phyloP scores from a whole-genome alignment of 2,797 vertebrate genomes.

The Gymnothorax javanicus region DNA sequence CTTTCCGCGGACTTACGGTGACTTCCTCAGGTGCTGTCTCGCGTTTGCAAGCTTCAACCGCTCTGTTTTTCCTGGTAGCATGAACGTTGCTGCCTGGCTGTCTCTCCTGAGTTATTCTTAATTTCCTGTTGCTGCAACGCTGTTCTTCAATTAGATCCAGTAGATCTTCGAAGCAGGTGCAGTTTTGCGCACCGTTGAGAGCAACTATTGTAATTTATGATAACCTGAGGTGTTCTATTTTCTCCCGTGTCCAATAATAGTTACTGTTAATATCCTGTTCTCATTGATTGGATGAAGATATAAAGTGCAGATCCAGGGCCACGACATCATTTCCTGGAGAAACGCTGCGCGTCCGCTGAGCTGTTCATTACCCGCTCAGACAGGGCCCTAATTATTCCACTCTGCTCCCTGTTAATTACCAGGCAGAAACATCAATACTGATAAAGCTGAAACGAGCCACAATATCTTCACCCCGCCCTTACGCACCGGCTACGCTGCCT shows the following conservation, averaged over 20 bases:
- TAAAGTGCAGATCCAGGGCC: constrained; percentile 39
- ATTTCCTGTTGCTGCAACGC: background rate
- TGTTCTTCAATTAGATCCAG: too few relatives aligned
- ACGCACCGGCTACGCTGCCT: constrained; percentile 25
- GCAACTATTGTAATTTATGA: constrained; percentile 10
- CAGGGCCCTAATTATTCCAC: constrained; percentile 35
- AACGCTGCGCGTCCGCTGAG: constrained; percentile 16
- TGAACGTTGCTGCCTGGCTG: background rate
- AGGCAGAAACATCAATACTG: constrained; percentile 38
- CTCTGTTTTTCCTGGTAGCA: background rate
- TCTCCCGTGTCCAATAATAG: constrained; percentile 10
- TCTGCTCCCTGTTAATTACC: constrained; percentile 50
- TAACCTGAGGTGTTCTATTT: background rate
- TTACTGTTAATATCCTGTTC: constrained; percentile 30
- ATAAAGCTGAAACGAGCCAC: constrained; percentile 30
- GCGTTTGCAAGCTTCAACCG: background rate
- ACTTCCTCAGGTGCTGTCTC: background rate
- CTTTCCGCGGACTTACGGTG: too few relatives aligned
- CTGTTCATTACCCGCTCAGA: constrained; percentile 31
- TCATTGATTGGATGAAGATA: constrained; percentile 42
- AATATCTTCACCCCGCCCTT: constrained; percentile 27
- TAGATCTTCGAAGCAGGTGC: background rate
- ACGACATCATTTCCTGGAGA: constrained; percentile 43
- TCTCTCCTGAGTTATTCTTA: background rate
- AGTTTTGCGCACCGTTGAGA: background rate